Base-by-base conservation (phyloP, 2,888 invertebrate genomes). In the Lithophane socia region DNA sequence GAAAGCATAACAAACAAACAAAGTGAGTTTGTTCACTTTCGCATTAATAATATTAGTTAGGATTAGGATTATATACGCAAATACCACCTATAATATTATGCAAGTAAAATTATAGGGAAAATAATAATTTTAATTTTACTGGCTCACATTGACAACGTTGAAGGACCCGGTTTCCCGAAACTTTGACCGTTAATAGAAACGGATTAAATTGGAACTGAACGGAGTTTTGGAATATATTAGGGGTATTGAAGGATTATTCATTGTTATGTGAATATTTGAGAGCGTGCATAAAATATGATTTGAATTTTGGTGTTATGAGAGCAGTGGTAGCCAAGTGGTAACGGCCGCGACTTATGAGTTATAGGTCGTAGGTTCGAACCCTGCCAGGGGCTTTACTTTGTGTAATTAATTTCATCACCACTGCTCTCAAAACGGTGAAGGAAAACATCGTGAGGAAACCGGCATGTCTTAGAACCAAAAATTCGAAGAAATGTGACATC, bases 101-200 rank as follows among this genome's bases (percentile, higher is more conserved):
- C 5, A 42, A 49, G 49, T n/a, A 52, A 52, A 24, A 49, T 64
- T 21, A 73, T 58, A 64, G 21, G 9, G 18, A 75, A 42, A 42
- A 58, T 68, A 67, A 73, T 63, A 47, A 80, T 76, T 74, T 65
- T 52, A 16, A 44, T 56, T 44, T 66, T 24, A 24, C 56, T 29
- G 21, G 77, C 72, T 61, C 44, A 47, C 64, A 80, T 72, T 66
- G 73, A 72, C 70, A 71, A 64, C 29, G n/a, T 64, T 21, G 13
- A 49, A n/a, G 47, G 42, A n/a, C 42, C 24, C 18, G n/a, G 71
- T 56, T 79, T 44, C 16, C 49, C 21, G 13, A 75, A 87, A 84
- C 68, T 85, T 82, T 80, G 47, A 44, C 65, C 75, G 77, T 79
- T 84, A 78, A 77, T 71, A 81, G 81, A 74, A 75, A 79, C 5